Percentiles rank a stretch among this genome's conserved stretches.
Evolutionary conservation across 2,888 invertebrate species (phyloP).

Genomic region (Heliconius erato): DNA sequence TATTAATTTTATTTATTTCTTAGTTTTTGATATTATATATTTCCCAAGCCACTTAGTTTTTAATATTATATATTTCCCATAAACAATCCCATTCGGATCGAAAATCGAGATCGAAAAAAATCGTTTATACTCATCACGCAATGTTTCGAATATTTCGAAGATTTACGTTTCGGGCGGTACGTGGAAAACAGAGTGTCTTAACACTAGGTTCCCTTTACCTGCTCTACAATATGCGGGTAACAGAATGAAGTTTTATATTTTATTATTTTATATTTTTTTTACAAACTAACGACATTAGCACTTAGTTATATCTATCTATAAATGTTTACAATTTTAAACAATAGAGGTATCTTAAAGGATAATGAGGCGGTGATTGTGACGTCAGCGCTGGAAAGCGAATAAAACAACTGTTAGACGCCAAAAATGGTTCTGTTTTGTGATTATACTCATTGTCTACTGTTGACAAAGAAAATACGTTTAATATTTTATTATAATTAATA

Average conservation of each 20-base stretch:
- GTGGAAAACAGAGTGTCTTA: not conserved
- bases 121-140: too few species aligned
- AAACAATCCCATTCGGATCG: too few species aligned
- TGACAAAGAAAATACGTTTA: constrained; percentile 45
- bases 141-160: not conserved
- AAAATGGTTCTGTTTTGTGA: constrained; percentile 65
- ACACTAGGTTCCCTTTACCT: not conserved
- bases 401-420: constrained; percentile 67
- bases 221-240: not conserved
- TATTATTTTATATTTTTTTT: not conserved
- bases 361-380: constrained; percentile 65
- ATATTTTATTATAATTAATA: not conserved
- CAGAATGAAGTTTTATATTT: too few species aligned
- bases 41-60: too few species aligned
- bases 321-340: constrained; percentile 28
- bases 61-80: too few species aligned
- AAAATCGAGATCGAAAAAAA: too few species aligned
- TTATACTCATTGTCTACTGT: constrained; percentile 59
- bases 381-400: constrained; percentile 62
- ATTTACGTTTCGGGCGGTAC: not conserved
- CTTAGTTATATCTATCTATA: not conserved
- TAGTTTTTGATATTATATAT: too few species aligned
- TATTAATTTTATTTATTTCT: too few species aligned
- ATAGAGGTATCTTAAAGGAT: constrained; percentile 32
- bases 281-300: not conserved